Evolutionary conservation across 1,140 invertebrate species (phyloP).

Genomic region (Bombus turneri): DNA sequence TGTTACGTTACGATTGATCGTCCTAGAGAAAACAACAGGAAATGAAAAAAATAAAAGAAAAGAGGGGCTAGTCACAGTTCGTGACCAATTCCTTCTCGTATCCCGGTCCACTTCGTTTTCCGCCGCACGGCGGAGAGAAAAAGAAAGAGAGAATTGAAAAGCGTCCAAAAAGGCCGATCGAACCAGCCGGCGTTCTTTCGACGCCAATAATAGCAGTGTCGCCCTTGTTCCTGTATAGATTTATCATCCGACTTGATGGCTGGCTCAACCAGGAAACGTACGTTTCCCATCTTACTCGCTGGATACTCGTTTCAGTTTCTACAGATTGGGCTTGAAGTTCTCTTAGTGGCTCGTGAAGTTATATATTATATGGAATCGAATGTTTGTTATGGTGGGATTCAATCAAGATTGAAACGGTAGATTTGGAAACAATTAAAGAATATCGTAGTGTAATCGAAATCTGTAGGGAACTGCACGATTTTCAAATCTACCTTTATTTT

Average conservation of each 20-base stretch:
- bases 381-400: neutral
- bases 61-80: neutral
- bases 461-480: too few relatives aligned
- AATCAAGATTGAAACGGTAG: neutral
- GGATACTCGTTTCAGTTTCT: neutral
- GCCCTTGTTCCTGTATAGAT: conserved; percentile 26
- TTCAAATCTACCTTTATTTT: too few relatives aligned
- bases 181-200: conserved; percentile 2
- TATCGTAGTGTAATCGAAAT: too few relatives aligned
- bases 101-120: neutral
- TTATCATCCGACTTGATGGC: conserved; percentile 36
- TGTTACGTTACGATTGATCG: conserved; percentile 47
- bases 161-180: conserved; percentile 42
- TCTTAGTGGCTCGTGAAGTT: too few relatives aligned
- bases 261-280: neutral
- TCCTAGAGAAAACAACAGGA: neutral
- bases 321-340: too few relatives aligned
- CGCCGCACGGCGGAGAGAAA: neutral
- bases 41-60: too few relatives aligned
- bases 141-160: conserved; percentile 24
- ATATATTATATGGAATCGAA: neutral
- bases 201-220: conserved; percentile 28
- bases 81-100: conserved; percentile 1
- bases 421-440: neutral
- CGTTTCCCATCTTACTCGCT: conserved; percentile 3